Evolutionary conservation across 2,888 invertebrate species (phyloP).

Genomic region (Caenorhabditis doughertyi): DNA sequence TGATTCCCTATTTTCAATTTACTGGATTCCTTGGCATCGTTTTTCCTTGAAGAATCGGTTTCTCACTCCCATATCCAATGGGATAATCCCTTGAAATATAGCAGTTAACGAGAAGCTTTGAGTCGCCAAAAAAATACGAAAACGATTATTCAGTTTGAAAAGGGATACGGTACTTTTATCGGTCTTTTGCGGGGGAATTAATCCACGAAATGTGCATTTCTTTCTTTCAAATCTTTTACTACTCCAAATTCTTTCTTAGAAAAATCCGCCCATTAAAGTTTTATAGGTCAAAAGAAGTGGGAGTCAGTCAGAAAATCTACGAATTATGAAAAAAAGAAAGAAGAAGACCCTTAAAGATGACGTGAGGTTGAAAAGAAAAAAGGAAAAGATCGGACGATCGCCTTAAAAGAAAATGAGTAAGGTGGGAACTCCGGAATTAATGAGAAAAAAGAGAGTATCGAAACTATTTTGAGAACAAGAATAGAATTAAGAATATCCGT

Average conservation of each 20-base stretch:
- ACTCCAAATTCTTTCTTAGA: conserved; percentile 3
- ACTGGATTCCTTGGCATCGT: not conserved
- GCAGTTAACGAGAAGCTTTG: conserved; percentile 12
- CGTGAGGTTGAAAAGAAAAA: conserved; percentile 1
- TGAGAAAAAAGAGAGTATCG: not conserved
- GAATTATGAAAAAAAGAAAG: conserved; percentile 21
- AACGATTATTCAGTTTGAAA: conserved; percentile 12
- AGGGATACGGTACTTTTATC: conserved; percentile 35
- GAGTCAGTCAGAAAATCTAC: conserved; percentile 12
- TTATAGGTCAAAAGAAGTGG: conserved; percentile 41
- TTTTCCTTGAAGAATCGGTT: not conserved
- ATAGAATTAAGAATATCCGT: not conserved
- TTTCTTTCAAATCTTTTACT: conserved; percentile 4
- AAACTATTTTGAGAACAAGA: not conserved
- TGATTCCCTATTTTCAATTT: not conserved
- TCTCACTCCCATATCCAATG: conserved; percentile 12
- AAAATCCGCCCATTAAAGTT: conserved; percentile 28
- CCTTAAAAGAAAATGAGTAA: conserved; percentile 6
- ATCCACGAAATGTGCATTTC: not conserved
- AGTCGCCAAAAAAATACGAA: not conserved
- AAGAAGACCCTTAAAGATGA: conserved; percentile 3
- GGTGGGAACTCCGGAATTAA: conserved; percentile 2
- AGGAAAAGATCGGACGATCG: conserved; percentile 6
- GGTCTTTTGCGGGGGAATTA: not conserved
- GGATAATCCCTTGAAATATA: not conserved